Percentiles rank a stretch among this genome's conserved stretches.
These are phyloP conservation scores for Mormoops blainvillei DNA, from an alignment of 2,113 vertebrate genomes.

Conservation along the genomic window DNA sequence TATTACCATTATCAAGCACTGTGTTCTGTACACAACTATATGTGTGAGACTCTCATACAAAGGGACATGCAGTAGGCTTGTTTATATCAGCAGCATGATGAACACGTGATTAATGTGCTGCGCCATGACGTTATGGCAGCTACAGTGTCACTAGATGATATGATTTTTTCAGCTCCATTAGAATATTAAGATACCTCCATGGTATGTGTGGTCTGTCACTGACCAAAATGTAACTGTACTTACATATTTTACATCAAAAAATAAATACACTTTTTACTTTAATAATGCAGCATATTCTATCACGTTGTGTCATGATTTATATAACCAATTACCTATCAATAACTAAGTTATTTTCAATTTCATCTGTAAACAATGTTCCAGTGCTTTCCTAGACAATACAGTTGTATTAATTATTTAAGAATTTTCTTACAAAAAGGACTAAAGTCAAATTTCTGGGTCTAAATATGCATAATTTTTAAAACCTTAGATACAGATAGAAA, in stretches of 20 bases:
- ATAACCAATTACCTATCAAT: not conserved
- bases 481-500: not conserved
- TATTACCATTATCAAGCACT: not conserved
- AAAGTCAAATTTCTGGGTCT: not conserved
- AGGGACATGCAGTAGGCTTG: not conserved
- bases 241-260: not conserved
- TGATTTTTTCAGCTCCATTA: too few relatives aligned
- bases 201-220: not conserved
- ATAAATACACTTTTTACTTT: not conserved
- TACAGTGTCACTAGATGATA: not conserved
- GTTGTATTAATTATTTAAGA: not conserved
- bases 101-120: not conserved
- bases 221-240: not conserved
- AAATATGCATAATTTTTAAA: not conserved
- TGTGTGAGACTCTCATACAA: not conserved
- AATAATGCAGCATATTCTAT: not conserved
- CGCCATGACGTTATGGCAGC: not conserved
- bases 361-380: not conserved
- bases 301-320: not conserved
- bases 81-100: not conserved
- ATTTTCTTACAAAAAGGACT: not conserved
- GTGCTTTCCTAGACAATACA: not conserved
- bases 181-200: not conserved
- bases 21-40: not conserved
- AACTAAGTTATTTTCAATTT: not conserved